phyloP scores from a whole-genome alignment of 1,140 invertebrate species.

The Gryon sp. region DNA sequence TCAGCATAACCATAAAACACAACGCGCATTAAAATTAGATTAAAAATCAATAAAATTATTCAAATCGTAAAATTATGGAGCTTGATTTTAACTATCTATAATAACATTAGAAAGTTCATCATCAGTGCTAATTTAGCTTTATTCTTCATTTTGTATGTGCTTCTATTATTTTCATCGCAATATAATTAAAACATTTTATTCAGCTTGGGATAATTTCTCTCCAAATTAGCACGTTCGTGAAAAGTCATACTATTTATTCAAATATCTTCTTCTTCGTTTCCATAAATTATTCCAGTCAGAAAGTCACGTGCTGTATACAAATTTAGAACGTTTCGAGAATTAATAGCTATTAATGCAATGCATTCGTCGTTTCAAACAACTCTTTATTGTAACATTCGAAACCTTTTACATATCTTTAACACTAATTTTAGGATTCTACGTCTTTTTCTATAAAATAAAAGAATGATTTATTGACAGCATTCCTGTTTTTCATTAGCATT shows the following conservation, averaged over 20 bases:
- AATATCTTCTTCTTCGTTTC: slow-evolving; percentile 26
- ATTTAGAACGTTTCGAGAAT: slow-evolving; percentile 35
- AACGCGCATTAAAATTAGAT: background rate
- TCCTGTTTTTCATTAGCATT: no score
- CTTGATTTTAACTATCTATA: background rate
- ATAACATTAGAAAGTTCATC: slow-evolving; percentile 14
- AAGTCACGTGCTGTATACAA: slow-evolving; percentile 15
- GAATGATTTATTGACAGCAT: no score
- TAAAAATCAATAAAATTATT: slow-evolving; percentile 18
- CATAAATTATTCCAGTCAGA: slow-evolving; percentile 44
- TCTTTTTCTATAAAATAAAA: no score
- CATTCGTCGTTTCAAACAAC: slow-evolving; percentile 13
- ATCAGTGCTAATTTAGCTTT: background rate
- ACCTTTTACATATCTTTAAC: no score
- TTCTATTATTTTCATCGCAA: slow-evolving; percentile 3
- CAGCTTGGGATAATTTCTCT: no score
- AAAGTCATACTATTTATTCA: slow-evolving; percentile 43
- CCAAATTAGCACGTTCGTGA: slow-evolving; percentile 10
- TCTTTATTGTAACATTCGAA: no score
- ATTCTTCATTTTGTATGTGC: background rate
- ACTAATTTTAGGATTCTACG: background rate
- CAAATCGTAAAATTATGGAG: slow-evolving; percentile 21
- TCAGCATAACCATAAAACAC: background rate
- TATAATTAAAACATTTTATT: slow-evolving; percentile 30
- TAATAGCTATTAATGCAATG: slow-evolving; percentile 23